Base-by-base conservation (phyloP, 2,797 vertebrate genomes). In the Tragelaphus oryx region DNA sequence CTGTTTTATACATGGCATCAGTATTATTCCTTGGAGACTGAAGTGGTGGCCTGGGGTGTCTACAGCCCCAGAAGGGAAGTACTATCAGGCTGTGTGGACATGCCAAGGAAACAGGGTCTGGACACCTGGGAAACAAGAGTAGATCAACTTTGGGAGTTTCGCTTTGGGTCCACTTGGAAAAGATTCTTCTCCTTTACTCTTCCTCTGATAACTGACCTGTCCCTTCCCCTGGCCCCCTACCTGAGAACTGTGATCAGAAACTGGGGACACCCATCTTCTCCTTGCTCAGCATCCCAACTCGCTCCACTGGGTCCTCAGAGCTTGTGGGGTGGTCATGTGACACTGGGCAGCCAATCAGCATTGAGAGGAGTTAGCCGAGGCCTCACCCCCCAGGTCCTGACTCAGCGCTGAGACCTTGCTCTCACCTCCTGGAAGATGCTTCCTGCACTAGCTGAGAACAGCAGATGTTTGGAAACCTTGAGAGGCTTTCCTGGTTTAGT, bases 1-100 rank as follows among this genome's bases (percentile, higher is more conserved):
- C n/a, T 24, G 18, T 84, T 52, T 33, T 44, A 2, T 0, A 1
- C 0, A 11, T 8, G 37, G 30, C n/a, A 12, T n/a, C 11, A 55
- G 37, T 22, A 30, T 46, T 16, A 41, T 5, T 83, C 26, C n/a
- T 46, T 68, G 48, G 33, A 80, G 18, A 2, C 37, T 18, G 54
- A 75, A 30, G 83, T 30, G 30, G 9, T 78, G n/a, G 33, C 9
- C 50, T 50, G 11, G 2, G 37, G 12, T 33, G 6, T 41, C 52
- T 55, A 62, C 1, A 18, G 37, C 48, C 50, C 54, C 50, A 82
- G 17, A 57, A 84, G 87, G n/a, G 14, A 83, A 33, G 68, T 30
- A 6, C 1, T 44, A 1, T 71, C 41, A 60, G 44, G 16, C 18
- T 55, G 0, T 55, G 8, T 16, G 44, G 17, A 60, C 30, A 28